Evolutionary conservation across 2,888 invertebrate genomes (phyloP), one percentile per base, ranked within the genome.

Genomic region (Hybos culiciformis): DNA sequence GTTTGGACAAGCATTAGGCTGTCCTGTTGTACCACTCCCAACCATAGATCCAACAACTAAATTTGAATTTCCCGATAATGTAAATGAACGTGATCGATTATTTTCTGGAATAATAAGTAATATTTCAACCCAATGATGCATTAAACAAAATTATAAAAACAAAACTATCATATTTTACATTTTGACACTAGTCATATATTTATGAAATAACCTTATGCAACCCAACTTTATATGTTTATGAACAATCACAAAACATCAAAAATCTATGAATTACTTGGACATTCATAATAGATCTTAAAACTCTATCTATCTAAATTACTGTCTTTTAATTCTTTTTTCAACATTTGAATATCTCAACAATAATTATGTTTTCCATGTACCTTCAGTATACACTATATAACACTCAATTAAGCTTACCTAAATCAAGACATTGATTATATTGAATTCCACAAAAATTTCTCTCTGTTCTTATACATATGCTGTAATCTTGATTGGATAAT

Each of bases 401-500:
- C n/a, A n/a, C 32, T 18, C 18, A 9, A 11, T 26, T 11, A 17
- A 21, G 18, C 46, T 42, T 40, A 79, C 80, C 77, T 48, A 75
- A 67, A 56, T 85, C 80, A 2, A 74, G 63, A 53, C 87, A 88
- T 5, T 79, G 75, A 14, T 78, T 78, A 58, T 88, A 88, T 54
- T 86, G 86, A 37, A 88, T 80, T 0, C 85, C 83, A 53, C 90
- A 91, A 59, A 88, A 88, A 60, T 87, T 90, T 47, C 81, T 72
- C 60, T 90, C 90, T 58, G 80, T 81, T 23, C 90, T 68, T 32
- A 90, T 73, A 60, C 90, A 91, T 48, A 87, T 79, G 49, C 85
- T 82, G 60, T 91, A 91, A 62, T 90, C 88, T 60, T 90, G 87
- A 62, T 87, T 88, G 43, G 87, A 86, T 15, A 90, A 72, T 56